Percentiles rank a stretch among this genome's conserved stretches.
phyloP scores from a whole-genome alignment of 2,113 vertebrate species.

The Falcunculus frontatus region DNA sequence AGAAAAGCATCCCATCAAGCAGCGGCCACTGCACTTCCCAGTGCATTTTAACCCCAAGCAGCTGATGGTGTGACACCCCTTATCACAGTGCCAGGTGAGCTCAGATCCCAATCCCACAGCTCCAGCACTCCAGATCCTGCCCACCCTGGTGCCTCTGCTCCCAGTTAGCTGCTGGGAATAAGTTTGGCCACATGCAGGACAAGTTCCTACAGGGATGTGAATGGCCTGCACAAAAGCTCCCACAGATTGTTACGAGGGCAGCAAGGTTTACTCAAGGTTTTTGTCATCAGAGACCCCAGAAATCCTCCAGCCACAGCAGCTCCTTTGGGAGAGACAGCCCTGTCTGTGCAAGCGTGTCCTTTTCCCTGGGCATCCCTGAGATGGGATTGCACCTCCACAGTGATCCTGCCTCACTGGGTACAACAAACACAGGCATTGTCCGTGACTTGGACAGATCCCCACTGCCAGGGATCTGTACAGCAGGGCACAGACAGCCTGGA shows the following conservation, averaged over 20 bases:
- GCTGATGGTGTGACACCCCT: neutral
- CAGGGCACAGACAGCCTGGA: neutral
- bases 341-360: neutral
- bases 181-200: fast-evolving
- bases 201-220: neutral
- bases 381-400: fast-evolving
- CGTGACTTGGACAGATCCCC: neutral
- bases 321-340: neutral
- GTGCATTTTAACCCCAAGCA: neutral
- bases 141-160: neutral
- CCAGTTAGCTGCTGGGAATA: neutral
- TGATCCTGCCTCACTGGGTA: neutral
- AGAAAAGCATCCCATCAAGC: neutral
- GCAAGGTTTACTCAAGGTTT: neutral
- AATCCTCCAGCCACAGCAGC: neutral
- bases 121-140: neutral
- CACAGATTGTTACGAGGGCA: neutral
- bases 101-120: fast-evolving
- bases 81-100: neutral
- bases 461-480: neutral
- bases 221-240: neutral
- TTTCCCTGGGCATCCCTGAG: neutral
- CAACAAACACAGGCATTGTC: neutral
- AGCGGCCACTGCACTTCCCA: neutral
- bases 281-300: neutral